Evolutionary conservation across 1,140 invertebrate species (phyloP).

Genomic region (Dolichoris vasculosae): DNA sequence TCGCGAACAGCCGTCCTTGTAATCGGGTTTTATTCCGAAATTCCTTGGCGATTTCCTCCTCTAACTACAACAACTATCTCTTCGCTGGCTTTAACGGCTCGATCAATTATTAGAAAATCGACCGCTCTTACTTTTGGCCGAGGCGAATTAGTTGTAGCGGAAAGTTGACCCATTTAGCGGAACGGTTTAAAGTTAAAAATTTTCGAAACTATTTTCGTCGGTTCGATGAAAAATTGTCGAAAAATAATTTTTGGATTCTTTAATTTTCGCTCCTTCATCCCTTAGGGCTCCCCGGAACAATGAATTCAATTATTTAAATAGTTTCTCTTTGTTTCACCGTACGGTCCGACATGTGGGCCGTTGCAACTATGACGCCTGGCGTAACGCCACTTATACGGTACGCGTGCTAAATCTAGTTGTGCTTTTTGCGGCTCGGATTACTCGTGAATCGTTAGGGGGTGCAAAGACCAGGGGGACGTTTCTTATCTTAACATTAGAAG

Average conservation of each 20-base stretch:
- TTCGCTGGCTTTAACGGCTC: not conserved
- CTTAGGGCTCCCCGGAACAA: not conserved
- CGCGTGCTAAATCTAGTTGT: conserved; percentile 60
- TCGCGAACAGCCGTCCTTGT: not conserved
- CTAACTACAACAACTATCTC: not conserved
- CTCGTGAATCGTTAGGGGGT: conserved; percentile 70
- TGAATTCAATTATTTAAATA: conserved; percentile 6
- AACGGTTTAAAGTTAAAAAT: not conserved
- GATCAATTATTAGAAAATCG: not conserved
- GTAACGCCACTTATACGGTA: conserved; percentile 62
- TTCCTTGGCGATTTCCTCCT: not conserved
- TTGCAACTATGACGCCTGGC: conserved; percentile 40
- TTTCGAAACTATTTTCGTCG: not conserved
- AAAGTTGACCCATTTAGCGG: not conserved
- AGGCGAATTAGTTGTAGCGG: not conserved
- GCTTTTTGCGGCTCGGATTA: conserved; percentile 74
- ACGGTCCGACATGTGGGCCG: conserved; percentile 23
- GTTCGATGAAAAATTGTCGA: not conserved
- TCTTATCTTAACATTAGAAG: conserved; percentile 71
- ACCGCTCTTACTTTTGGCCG: not conserved
- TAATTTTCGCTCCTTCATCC: not conserved
- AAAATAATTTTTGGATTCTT: not conserved
- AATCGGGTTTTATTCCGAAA: not conserved
- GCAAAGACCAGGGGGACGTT: conserved; percentile 56
- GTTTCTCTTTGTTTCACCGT: conserved; percentile 21